Evolutionary conservation across 2,888 invertebrate genomes (phyloP), one percentile per base, ranked within the genome.

Genomic region (Nomada ferruginata): DNA sequence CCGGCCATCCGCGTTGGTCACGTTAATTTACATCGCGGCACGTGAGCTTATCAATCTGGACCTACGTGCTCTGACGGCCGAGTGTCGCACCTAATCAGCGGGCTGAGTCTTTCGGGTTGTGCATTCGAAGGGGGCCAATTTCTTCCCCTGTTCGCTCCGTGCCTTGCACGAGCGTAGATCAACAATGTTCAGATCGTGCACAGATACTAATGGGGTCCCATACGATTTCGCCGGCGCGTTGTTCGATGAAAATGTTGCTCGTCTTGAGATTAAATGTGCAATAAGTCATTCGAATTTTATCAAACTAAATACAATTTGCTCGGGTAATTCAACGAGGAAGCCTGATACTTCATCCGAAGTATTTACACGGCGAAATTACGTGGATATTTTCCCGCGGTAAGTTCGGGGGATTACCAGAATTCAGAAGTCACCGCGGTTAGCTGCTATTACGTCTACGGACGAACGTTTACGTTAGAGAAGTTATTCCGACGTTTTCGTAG

Each of bases 11-110:
- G 82, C 80, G 82, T 74, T 73, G 86, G 83, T 87, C 77, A 77
- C 78, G 89, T 90, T 91, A 89, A 91, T 91, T 90, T 91, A 88
- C 91, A 89, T 91, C 79, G 84, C 83, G 83, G 87, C 87, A 85
- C 89, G 86, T 71, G 78, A 83, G 83, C 86, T 86, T 87, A 89
- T 89, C 89, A 89, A 89, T 89, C 85, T 80, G 80, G 68, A 80
- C 72, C 68, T 73, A 44, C 76, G 23, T 60, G 55, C 69, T 65
- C 55, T 10, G 59, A 55, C 59, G 44, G 61, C 55, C 20, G 55
- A 4, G 60, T 23, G 59, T 57, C 18, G 10, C 55, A 53, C 52
- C 29, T 52, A 59, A 70, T 66, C 44, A 47, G 10, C 59, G n/a
- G 29, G 63, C 7, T 23, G 26, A 13, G 50, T 29, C 73, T 55